Base-by-base conservation (phyloP, 2,113 vertebrate genomes). In the Sula dactylatra region DNA sequence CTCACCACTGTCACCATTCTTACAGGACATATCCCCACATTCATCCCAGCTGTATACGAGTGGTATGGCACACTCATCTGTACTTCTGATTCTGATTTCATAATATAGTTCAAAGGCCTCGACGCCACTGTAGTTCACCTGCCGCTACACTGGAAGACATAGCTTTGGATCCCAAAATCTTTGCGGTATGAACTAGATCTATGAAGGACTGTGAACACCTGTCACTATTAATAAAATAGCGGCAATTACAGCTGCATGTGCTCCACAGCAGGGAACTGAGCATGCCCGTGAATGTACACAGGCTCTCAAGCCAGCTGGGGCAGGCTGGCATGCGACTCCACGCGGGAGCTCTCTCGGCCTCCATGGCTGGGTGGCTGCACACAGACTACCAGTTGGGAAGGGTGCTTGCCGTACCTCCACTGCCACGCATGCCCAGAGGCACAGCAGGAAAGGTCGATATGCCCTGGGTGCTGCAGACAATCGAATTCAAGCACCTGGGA, bases 281-380 rank as follows among this genome's bases (percentile, higher is more conserved):
- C 0, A 0, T 29, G 31, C 16, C 13, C 1, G 11, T 15, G 56
- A 62, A n/a, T 4, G 4, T 2, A 3, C 18, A 12, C 0, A 7
- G 38, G 79, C n/a, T 55, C 27, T 58, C 16, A 34, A 38, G 49
- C 27, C 27, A 32, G 18, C 25, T 40, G 77, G 40, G 27, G 49
- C 34, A 56, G 34, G 21, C 18, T 7, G 13, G 32, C 14, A 10
- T 5, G 5, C 2, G 1, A 20, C 11, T 21, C 49, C 16, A 6
- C 3, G 4, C 0, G 17, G 50, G 38, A 54, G 31, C 20, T 38
- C 18, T 91, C 34, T 6, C 7, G 22, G 36, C 64, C 24, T 45
- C 36, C 50, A 10, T 7, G 7, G 24, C 21, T 11, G 40, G 21
- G 7, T 31, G 42, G 32, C 29, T n/a, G 34, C 27, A 32, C 13